These are phyloP conservation scores for Brachycybe producta DNA, from an alignment of 2,888 invertebrate genomes.

Conservation along the genomic window DNA sequence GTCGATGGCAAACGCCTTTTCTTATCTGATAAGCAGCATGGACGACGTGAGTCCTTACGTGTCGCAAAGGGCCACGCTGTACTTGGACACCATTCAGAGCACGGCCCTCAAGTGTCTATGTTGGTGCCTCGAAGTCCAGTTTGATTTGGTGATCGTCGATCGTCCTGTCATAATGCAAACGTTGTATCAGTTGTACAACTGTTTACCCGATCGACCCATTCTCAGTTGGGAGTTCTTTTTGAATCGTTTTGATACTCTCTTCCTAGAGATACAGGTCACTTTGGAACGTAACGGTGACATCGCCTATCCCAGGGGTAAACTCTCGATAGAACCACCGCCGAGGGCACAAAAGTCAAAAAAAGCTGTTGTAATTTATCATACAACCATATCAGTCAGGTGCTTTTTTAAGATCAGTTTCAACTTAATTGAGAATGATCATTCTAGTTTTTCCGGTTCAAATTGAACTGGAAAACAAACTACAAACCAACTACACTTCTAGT, in stretches of 20 bases:
- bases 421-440: no score
- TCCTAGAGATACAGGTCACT: conserved; percentile 89
- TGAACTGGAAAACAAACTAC: no score
- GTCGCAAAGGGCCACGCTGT: conserved; percentile 81
- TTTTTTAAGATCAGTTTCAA: no score
- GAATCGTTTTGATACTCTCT: conserved; percentile 86
- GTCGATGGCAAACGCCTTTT: conserved; percentile 89
- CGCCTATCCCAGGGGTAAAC: conserved; percentile 60
- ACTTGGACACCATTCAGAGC: conserved; percentile 85
- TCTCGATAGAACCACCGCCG: background rate
- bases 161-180: conserved; percentile 92
- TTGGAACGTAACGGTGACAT: conserved; percentile 74
- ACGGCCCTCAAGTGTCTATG: conserved; percentile 73
- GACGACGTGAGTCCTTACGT: conserved; percentile 92
- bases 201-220: conserved; percentile 71
- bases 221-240: conserved; percentile 96
- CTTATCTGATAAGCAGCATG: conserved; percentile 88
- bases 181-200: conserved; percentile 85
- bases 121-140: conserved; percentile 92
- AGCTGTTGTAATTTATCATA: background rate
- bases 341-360: background rate
- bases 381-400: background rate
- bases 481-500: no score
- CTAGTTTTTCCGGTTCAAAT: no score
- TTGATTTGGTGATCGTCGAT: conserved; percentile 92